Evolutionary conservation across 2,888 invertebrate genomes (phyloP), one percentile per base, ranked within the genome.

Genomic region (Stegana nigrithorax): DNA sequence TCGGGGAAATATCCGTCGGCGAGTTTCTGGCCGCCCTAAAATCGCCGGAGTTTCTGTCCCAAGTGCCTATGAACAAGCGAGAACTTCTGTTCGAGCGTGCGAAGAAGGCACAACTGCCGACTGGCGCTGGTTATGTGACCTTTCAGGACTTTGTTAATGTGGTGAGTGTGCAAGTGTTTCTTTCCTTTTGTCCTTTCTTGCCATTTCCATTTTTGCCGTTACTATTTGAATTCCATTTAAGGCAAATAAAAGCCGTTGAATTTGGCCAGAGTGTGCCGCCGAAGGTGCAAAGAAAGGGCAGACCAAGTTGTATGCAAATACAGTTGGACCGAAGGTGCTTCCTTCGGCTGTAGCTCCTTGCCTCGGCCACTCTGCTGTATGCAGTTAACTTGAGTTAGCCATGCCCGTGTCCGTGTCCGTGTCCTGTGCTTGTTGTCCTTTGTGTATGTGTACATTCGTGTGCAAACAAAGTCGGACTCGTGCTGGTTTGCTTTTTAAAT

Each of bases 61-160:
- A 92, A 85, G 91, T 94, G 83, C 90, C 92, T 73, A 87, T 89
- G 66, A 91, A 91, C 80, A 93, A 93, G 86, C 88, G 91, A 72
- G 92, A 93, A 85, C 90, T 92, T 67, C 87, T 94, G 70, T 85
- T 91, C 77, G 92, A 93, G 78, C 91, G 92, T 84, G 91, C 92
- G 36, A 89, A 89, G 73, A 90, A 90, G 78, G 88, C 92, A 26
- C 89, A 89, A 70, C 89, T 90, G 72, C 85, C 85, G 56, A 79
- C 66, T 66, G 86, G 85, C 62, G 81, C 84, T 12, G 89, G 91
- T 64, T 93, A 94, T 64, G 93, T 96, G 77, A 95, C 95, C 39
- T 96, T 95, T 87, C 95, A 96, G 87, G 95, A 96, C 83, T 96
- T 96, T 86, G 94, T 96, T 73, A 95, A 95, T 89, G 93, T 96